phyloP scores from a whole-genome alignment of 1,140 invertebrate species.

The Zeugodacus cucurbitae region DNA sequence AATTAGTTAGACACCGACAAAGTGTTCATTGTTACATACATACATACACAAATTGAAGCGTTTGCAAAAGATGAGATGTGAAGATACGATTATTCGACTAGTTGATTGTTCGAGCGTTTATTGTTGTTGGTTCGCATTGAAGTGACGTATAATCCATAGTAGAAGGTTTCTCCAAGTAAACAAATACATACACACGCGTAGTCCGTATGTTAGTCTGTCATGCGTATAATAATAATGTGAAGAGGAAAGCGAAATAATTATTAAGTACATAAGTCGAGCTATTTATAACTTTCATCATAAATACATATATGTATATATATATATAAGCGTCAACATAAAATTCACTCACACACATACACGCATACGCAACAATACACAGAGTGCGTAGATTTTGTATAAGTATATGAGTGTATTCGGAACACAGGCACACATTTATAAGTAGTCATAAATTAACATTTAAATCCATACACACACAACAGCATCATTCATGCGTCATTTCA shows the following conservation, averaged over 20 bases:
- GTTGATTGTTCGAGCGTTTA: background rate
- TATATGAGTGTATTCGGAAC: background rate
- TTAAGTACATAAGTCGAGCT: background rate
- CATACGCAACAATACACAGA: background rate
- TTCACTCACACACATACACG: background rate
- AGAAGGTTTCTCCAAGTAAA: background rate
- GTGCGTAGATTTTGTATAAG: background rate
- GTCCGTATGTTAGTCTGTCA: background rate
- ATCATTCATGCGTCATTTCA: background rate
- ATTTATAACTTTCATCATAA: background rate
- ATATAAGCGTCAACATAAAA: background rate
- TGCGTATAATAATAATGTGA: background rate
- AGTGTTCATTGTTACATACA: background rate
- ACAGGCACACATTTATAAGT: background rate
- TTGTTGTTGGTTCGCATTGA: slow-evolving; percentile 18
- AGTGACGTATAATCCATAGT: background rate
- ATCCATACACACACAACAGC: background rate
- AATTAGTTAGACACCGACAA: background rate
- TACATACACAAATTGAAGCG: background rate
- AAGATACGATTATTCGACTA: background rate
- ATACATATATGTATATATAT: background rate
- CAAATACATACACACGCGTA: background rate
- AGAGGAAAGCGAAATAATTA: background rate
- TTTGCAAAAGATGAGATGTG: background rate
- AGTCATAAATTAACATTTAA: background rate